Base-by-base conservation (phyloP, 2,797 vertebrate species). In the Prunella strophiata region DNA sequence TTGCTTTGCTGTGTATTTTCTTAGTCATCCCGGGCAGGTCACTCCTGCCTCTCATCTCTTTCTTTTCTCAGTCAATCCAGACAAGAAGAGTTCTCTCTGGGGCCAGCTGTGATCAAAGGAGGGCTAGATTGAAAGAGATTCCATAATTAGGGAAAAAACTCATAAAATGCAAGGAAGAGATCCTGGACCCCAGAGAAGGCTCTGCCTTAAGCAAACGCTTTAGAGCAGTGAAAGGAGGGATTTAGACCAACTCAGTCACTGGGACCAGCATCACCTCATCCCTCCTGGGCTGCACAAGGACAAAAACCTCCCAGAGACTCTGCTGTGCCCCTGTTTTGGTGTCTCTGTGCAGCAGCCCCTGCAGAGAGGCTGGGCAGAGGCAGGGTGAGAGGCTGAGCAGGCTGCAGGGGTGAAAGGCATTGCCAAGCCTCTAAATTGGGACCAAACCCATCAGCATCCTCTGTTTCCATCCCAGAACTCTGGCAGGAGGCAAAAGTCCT, bases 81-180 rank as follows among this genome's bases (percentile, higher is more conserved):
- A 94, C 61, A 87, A 93, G 95, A 92, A 1, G 57, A 80, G 82
- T 40, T 78, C 72, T 93, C 95, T 92, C 94, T 80, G 80, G 94
- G 89, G 94, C 93, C 82, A 74, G 78, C 75, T 21, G 5, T 93
- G 96, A 96, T 96, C 96, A 95, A 96, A 96, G 94, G 68, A 89
- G 72, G 54, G 71, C 65, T 85, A 59, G 87, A 96, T 96, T 93
- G 93, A 96, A 96, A 92, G 96, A 94, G 95, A 95, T 96, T 96
- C 95, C 91, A 80, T 96, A 96, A 96, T 96, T 95, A 96, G 93
- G 68, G 1, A 54, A 93, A 96, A 94, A 92, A 0, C 51, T 94
- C 88, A 93, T 93, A 95, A 96, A 96, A 91, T 67, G 87, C 93
- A 88, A 88, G 91, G 42, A 92, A 80, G 92, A 80, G 91, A 93